Conservation (phyloP, 2,888 invertebrate species). For the Catocala sponsa region DNA sequence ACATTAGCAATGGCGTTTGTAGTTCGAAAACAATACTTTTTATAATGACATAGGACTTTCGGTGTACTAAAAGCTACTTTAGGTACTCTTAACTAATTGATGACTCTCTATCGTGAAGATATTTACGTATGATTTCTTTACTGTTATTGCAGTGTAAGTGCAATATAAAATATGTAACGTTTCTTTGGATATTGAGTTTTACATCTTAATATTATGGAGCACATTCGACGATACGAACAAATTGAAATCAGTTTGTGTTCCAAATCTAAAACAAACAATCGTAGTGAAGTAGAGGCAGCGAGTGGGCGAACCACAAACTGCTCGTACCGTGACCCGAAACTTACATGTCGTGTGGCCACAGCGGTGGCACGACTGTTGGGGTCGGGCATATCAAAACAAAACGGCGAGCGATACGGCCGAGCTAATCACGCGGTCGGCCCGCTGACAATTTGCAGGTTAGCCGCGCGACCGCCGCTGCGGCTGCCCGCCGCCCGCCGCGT, state of each 20-base stretch:
- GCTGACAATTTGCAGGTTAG: conserved; percentile 75
- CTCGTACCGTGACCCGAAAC: conserved; percentile 65
- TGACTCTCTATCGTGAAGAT: no score
- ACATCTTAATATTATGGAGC: no score
- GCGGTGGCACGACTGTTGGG: conserved; percentile 47
- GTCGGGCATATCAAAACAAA: conserved; percentile 71
- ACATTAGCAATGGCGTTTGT: no score
- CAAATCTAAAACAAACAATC: conserved; percentile 43
- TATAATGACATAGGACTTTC: no score
- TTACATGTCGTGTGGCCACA: conserved; percentile 57
- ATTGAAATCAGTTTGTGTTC: conserved; percentile 18
- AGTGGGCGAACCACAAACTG: conserved; percentile 67
- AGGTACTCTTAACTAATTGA: no score
- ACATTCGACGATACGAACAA: conserved; percentile 1
- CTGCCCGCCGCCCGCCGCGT: conserved; percentile 30
- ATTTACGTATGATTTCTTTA: no score
- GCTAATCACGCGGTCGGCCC: conserved; percentile 71
- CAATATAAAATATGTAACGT: no score
- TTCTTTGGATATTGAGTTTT: neutral
- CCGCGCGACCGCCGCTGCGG: conserved; percentile 62
- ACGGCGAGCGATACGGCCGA: conserved; percentile 61
- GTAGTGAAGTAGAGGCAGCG: conserved; percentile 51
- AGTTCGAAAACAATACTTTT: no score
- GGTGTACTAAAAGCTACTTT: no score
- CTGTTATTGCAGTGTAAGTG: no score